Evolutionary conservation across 2,113 vertebrate genomes (phyloP).

Genomic region (Pteruthius melanotis): DNA sequence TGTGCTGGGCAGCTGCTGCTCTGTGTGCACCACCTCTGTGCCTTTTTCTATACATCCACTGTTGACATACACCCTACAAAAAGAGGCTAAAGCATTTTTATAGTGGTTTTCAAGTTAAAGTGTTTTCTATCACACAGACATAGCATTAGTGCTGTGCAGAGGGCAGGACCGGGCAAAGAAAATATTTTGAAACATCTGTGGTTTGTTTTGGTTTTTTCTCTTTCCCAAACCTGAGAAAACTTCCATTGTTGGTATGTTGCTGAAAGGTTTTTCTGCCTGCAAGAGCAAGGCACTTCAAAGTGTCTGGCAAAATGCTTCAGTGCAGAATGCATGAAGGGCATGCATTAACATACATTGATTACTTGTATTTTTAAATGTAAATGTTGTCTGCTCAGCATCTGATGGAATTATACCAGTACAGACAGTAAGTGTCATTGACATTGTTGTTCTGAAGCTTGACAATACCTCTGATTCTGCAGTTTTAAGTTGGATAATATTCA

Average conservation of each 20-base stretch:
- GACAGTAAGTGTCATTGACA: background rate
- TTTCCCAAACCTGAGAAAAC: background rate
- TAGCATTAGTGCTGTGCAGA: background rate
- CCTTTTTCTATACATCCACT: background rate
- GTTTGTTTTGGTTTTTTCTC: background rate
- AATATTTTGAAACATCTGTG: background rate
- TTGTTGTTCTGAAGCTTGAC: background rate
- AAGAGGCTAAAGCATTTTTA: background rate
- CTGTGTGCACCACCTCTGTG: fast-evolving
- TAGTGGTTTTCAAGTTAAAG: background rate
- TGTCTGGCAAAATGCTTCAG: background rate
- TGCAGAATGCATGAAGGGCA: background rate
- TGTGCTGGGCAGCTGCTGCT: background rate
- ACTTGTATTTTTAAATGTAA: conserved; percentile 29
- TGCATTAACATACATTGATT: conserved; percentile 40
- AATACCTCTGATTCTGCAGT: background rate
- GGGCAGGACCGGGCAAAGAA: background rate
- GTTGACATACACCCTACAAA: background rate
- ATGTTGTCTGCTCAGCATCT: conserved; percentile 22
- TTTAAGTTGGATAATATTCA: background rate
- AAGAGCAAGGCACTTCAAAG: background rate
- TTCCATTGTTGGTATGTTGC: background rate
- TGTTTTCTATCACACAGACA: background rate
- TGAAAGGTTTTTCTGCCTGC: background rate
- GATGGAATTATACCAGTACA: conserved; percentile 22